Evolutionary conservation across 2,797 vertebrate genomes (phyloP).

Genomic region (Momotus momota): DNA sequence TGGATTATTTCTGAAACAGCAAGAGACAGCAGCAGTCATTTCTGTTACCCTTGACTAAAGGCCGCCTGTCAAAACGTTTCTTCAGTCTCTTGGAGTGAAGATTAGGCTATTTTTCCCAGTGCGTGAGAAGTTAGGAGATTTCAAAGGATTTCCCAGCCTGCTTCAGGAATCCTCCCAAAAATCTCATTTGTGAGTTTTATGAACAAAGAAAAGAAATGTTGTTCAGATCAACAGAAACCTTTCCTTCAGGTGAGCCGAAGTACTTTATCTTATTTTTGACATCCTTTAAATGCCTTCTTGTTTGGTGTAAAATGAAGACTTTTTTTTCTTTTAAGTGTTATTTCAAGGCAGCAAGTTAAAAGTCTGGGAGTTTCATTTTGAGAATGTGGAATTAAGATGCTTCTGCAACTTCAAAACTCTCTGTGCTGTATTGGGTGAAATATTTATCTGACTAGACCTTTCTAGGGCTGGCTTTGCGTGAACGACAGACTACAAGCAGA

Average conservation of each 20-base stretch:
- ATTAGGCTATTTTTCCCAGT: background rate
- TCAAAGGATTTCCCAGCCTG: background rate
- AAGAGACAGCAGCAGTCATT: conserved; percentile 31
- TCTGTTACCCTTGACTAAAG: conserved; percentile 25
- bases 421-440: background rate
- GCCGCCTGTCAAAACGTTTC: conserved; percentile 1
- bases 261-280: background rate
- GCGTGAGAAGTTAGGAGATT: background rate
- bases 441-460: background rate
- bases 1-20: conserved; percentile 46
- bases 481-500: background rate
- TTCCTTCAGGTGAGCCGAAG: background rate
- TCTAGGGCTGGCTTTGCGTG: background rate
- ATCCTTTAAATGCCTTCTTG: background rate
- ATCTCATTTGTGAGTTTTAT: background rate
- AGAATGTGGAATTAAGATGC: background rate
- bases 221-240: background rate
- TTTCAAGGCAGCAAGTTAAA: background rate
- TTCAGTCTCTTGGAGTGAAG: background rate
- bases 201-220: background rate
- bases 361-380: background rate
- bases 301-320: background rate
- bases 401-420: background rate
- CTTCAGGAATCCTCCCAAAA: background rate
- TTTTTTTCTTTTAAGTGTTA: background rate